Conservation (phyloP, 2,888 invertebrate genomes). For the Campoletis raptor region DNA sequence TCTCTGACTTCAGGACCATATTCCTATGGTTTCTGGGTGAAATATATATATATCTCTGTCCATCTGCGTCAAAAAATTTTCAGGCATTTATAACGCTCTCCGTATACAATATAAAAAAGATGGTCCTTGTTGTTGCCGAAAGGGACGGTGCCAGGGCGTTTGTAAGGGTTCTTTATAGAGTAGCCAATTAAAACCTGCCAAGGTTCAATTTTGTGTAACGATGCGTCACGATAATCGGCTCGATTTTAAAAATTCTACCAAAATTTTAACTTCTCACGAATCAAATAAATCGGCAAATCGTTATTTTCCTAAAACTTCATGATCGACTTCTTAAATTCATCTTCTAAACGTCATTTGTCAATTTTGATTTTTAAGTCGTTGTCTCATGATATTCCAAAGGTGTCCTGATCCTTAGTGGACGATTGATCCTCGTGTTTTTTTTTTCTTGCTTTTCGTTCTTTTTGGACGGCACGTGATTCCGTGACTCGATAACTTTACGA, state of each 20-base stretch:
- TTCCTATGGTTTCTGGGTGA: slow-evolving; percentile 52
- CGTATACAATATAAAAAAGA: slow-evolving; percentile 78
- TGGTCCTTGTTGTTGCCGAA: slow-evolving; percentile 59
- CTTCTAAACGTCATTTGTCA: neutral
- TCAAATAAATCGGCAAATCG: neutral
- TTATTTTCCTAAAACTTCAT: neutral
- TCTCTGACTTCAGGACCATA: slow-evolving; percentile 58
- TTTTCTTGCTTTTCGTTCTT: slow-evolving; percentile 38
- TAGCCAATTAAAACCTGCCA: slow-evolving; percentile 67
- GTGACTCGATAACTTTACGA: slow-evolving; percentile 71
- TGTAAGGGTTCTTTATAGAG: slow-evolving; percentile 58
- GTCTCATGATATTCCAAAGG: neutral
- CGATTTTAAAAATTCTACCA: slow-evolving; percentile 8
- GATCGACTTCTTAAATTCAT: neutral
- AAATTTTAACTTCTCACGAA: neutral
- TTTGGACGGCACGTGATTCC: slow-evolving; percentile 64
- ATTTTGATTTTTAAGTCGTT: neutral
- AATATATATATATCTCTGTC: slow-evolving; percentile 42
- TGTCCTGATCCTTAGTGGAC: slow-evolving; percentile 71
- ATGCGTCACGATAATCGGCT: slow-evolving; percentile 17
- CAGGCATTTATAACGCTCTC: slow-evolving; percentile 73
- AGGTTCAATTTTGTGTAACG: slow-evolving; percentile 43
- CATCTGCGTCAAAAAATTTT: slow-evolving; percentile 62
- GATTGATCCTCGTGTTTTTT: slow-evolving; percentile 57
- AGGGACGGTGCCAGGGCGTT: slow-evolving; percentile 39